Conservation (phyloP, 2,888 invertebrate species). For the Agrochola macilenta region DNA sequence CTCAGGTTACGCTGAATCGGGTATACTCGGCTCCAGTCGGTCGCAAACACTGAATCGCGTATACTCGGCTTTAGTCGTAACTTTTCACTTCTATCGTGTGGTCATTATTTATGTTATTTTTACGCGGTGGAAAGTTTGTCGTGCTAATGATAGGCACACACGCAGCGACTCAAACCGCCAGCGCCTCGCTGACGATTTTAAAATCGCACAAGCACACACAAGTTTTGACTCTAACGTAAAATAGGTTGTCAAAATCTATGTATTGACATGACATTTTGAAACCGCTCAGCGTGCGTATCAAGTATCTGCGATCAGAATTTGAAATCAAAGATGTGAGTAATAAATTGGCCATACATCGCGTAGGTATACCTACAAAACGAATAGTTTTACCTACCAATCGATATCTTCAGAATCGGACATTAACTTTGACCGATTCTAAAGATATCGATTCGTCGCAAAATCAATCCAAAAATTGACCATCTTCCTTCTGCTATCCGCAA, state of each 20-base stretch:
- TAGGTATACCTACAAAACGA: not conserved
- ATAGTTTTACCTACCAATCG: not conserved
- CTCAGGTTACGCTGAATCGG: too few species aligned
- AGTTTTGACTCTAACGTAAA: not conserved
- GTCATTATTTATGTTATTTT: too few species aligned
- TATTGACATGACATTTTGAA: not conserved
- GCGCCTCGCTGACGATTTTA: too few species aligned
- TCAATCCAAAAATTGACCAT: too few species aligned
- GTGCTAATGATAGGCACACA: too few species aligned
- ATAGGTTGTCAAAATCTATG: not conserved
- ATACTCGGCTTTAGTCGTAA: too few species aligned
- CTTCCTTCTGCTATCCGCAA: not conserved
- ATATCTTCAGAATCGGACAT: not conserved
- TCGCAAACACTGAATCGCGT: too few species aligned
- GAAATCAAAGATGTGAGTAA: not conserved
- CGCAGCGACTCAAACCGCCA: not conserved
- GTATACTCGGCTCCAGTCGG: too few species aligned
- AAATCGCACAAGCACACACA: not conserved
- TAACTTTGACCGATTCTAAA: not conserved
- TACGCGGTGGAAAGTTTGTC: too few species aligned
- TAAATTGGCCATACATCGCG: not conserved
- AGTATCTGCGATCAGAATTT: not conserved
- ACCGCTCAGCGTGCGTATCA: not conserved
- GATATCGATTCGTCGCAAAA: not conserved
- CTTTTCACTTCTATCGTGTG: too few species aligned